Base-by-base conservation (phyloP, 2,113 vertebrate species). In the Misgurnus anguillicaudatus region DNA sequence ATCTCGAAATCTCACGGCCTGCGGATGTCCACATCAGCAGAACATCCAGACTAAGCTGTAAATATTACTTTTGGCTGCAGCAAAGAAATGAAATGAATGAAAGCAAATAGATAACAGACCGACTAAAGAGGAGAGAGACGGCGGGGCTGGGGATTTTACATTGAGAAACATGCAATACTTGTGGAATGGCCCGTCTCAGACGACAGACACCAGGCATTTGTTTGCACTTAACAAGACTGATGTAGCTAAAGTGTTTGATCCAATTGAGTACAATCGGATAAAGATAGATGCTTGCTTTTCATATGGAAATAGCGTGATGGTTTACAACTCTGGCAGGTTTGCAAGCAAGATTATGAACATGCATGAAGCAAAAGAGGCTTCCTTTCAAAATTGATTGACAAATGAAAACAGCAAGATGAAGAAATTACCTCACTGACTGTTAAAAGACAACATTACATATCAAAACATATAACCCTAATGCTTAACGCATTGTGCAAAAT, bases 41-140 rank as follows among this genome's bases (percentile, higher is more conserved):
- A 75, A 71, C 75, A 79, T 65, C 45, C 75, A 73, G 70, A 73
- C 83, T 77, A 67, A 48, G 75, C 81, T 69, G 73, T 86, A 86
- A 88, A 79, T 81, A 87, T 87, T 87, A 77, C 80, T 72, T 69
- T 67, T 77, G 79, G 85, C 75, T 65, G 53, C 61, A n/a, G 24
- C 41, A 24, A 61, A 36, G 69, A 55, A 78, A 65, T n/a, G 42
- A 39, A 17, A 74, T n/a, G 39, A 74, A 67, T 24, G 68, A 61
- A 62, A 80, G 53, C 21, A 67, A 75, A 75, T 55, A 2, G 4
- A 77, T 80, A 76, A 75, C 38, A 3, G 3, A 77, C 79, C 64
- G 83, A 85, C 17, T 1, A 51, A 80, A 83, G 80, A 73, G 85
- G 38, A 82, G 63, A 42, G 75, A 83, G 51, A 71, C 21, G 62